Evolutionary conservation across 1,140 invertebrate genomes (phyloP).

Genomic region (Zaprionus davidi): DNA sequence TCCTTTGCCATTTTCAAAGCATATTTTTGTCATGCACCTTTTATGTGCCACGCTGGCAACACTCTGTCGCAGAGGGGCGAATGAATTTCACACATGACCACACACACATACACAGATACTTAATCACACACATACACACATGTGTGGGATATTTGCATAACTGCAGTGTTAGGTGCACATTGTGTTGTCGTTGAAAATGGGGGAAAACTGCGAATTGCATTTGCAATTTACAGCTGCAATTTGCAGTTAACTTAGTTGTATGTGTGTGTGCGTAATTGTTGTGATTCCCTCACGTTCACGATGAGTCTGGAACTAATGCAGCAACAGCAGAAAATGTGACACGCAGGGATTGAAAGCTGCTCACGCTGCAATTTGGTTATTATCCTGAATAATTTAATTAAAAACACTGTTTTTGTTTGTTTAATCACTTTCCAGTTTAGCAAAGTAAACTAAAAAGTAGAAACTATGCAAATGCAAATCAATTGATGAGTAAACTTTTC

Average conservation of each 20-base stretch:
- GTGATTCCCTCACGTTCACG: conserved; percentile 2
- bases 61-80: neutral
- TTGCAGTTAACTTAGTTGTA: conserved; percentile 23
- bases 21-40: conserved; percentile 2
- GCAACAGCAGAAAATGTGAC: conserved; percentile 14
- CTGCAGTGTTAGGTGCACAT: conserved; percentile 46
- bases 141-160: conserved; percentile 50
- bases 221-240: conserved; percentile 56
- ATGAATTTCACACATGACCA: conserved; percentile 31
- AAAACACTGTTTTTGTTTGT: conserved; percentile 12
- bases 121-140: conserved; percentile 8
- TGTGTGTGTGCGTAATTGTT: conserved; percentile 14
- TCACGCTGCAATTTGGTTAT: conserved; percentile 21
- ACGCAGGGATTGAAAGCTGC: neutral
- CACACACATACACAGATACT: conserved; percentile 23
- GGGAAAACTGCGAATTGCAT: conserved; percentile 40
- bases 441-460: conserved; percentile 7
- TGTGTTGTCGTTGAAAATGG: conserved; percentile 46
- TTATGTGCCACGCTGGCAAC: conserved; percentile 8
- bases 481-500: conserved; percentile 5
- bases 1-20: neutral
- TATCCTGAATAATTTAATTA: conserved; percentile 17
- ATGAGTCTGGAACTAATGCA: neutral
- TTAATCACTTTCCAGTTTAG: conserved; percentile 17
- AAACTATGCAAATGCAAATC: conserved; percentile 15